Percentiles rank a stretch among this genome's conserved stretches.
These are phyloP conservation scores for Drosophila oshimai DNA, from an alignment of 1,140 invertebrate species.

Conservation along the genomic window DNA sequence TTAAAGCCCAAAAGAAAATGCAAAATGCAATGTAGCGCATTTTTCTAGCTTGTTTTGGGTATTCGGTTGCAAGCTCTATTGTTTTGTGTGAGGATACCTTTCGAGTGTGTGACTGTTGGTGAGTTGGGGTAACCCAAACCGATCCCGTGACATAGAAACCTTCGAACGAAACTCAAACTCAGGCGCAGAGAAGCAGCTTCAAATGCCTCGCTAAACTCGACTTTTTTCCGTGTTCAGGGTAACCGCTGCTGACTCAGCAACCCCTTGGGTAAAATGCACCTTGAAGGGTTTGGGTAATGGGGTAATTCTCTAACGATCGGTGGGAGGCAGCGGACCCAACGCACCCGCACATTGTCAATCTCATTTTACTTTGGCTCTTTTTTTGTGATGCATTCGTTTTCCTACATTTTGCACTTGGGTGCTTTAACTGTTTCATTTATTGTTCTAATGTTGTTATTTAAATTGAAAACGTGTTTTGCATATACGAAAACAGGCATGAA, in stretches of 20 bases:
- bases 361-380: background rate
- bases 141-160: conserved; percentile 63
- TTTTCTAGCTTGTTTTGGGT: conserved; percentile 72
- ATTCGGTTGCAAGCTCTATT: conserved; percentile 58
- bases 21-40: conserved; percentile 69
- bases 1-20: conserved; percentile 9
- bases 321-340: conserved; percentile 27
- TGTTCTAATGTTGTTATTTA: conserved; percentile 33
- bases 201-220: conserved; percentile 27
- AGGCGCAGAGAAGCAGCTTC: conserved; percentile 35
- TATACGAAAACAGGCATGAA: conserved; percentile 50
- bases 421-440: conserved; percentile 4
- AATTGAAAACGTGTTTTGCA: conserved; percentile 76
- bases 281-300: background rate
- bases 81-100: conserved; percentile 31
- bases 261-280: background rate
- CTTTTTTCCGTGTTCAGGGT: conserved; percentile 33
- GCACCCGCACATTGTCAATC: conserved; percentile 20
- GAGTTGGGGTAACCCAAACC: conserved; percentile 48
- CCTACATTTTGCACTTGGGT: conserved; percentile 18
- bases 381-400: background rate
- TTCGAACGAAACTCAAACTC: conserved; percentile 28
- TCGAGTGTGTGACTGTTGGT: background rate
- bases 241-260: conserved; percentile 38
- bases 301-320: conserved; percentile 8